Evolutionary conservation across 2,113 vertebrate genomes (phyloP), one percentile per base, ranked within the genome.

Genomic region (Rostratula benghalensis): DNA sequence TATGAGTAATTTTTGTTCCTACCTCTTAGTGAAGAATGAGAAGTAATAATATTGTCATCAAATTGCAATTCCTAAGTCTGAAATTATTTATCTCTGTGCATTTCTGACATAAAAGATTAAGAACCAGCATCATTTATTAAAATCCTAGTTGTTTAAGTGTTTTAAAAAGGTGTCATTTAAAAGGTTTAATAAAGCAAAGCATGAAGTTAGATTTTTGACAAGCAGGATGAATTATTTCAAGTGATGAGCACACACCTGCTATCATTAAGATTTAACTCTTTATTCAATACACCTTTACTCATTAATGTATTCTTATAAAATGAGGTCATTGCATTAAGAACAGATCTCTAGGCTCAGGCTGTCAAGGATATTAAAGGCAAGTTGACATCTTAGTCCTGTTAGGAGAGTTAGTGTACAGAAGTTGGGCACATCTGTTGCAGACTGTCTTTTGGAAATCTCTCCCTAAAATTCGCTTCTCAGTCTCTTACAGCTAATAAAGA

Each of bases 171-270:
- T 53, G 17, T 53, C 30, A 8, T 28, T 53, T 53, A 53, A 53
- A 53, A 76, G 8, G 5, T 53, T 46, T 51, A 57, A 75, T 73
- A 76, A 45, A 3, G 7, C 15, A 50, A 81, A 78, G 3, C 7
- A 37, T 31, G 35, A 50, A 60, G 13, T 70, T 77, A 71, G 13
- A 51, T 71, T 71, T 70, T 78, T 91, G 33, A 8, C 18, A 70
- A 74, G 5, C 15, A 43, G 13, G 21, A 43, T 50, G 7, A 61
- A 65, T 13, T 74, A 60, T 45, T 80, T 74, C 28, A 48, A 70
- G 4, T 45, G 11, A 33, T 45, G 21, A 80, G 6, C 20, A 77
- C 3, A 1, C 8, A 77, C 0, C 1, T 74, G 8, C 5, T 77
- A n/a, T 19, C 11, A 61, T 2, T 60, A 13, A 74, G 20, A 43